phyloP scores from a whole-genome alignment of 2,113 vertebrate species.

The Rhodinocichla rosea region DNA sequence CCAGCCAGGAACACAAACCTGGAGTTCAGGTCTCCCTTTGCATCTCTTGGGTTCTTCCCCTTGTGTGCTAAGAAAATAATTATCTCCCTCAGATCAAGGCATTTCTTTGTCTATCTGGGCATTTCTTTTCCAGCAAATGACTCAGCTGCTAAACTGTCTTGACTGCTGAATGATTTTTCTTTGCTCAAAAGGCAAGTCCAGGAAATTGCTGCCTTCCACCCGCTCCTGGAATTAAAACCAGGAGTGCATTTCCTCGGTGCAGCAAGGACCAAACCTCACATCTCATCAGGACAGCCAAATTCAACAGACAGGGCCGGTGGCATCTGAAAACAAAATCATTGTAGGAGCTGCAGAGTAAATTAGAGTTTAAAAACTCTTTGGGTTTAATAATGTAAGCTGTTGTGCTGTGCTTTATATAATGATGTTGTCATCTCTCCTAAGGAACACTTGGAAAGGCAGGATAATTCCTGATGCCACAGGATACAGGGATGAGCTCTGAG shows the following conservation, averaged over 20 bases:
- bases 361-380: background rate
- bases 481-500: background rate
- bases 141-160: background rate
- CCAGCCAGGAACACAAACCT: background rate
- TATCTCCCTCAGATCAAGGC: background rate
- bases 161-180: background rate
- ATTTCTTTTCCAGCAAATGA: background rate
- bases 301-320: background rate
- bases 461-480: background rate
- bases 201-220: background rate
- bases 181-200: background rate
- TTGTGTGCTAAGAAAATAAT: background rate
- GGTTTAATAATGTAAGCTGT: background rate
- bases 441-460: background rate
- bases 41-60: background rate
- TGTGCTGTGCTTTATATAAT: background rate
- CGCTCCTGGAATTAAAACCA: slow-evolving; percentile 32
- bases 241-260: background rate
- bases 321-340: background rate
- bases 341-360: background rate
- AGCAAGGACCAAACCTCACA: background rate
- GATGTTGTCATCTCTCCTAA: background rate
- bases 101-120: background rate
- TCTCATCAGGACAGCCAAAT: background rate
- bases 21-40: background rate